Evolutionary conservation across 2,888 invertebrate species (phyloP).

Genomic region (Tetanocera ferruginea): DNA sequence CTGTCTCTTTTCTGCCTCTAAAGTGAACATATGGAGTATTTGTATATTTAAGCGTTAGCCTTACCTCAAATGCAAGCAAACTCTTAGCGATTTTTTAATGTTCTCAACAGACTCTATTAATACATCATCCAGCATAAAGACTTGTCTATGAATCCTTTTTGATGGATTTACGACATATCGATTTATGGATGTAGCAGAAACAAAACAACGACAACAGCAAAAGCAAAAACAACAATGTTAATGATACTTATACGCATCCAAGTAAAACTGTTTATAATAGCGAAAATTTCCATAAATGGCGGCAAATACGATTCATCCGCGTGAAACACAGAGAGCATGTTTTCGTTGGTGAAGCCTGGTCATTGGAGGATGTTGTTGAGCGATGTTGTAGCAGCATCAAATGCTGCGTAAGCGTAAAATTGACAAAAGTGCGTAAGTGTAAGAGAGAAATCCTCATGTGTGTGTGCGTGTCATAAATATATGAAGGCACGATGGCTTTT

Average conservation of each 20-base stretch:
- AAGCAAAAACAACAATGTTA: not conserved
- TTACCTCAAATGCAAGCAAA: not conserved
- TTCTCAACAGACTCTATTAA: not conserved
- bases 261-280: slow-evolving; percentile 31
- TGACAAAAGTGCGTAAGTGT: not conserved
- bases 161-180: slow-evolving; percentile 26
- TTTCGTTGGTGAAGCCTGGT: not conserved
- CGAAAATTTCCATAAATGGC: slow-evolving; percentile 48
- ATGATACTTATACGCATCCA: not conserved
- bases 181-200: not conserved
- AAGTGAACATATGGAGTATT: not conserved
- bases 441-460: slow-evolving; percentile 10
- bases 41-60: not conserved
- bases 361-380: not conserved
- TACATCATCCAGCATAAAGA: no score
- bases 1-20: not conserved
- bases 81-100: no score
- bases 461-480: not conserved
- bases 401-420: not conserved
- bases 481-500: slow-evolving; percentile 31
- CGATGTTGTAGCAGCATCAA: not conserved
- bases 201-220: not conserved
- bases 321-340: slow-evolving; percentile 38
- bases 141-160: not conserved
- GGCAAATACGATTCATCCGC: slow-evolving; percentile 46